phyloP scores from a whole-genome alignment of 2,113 vertebrate genomes.

The Pantherophis guttatus region DNA sequence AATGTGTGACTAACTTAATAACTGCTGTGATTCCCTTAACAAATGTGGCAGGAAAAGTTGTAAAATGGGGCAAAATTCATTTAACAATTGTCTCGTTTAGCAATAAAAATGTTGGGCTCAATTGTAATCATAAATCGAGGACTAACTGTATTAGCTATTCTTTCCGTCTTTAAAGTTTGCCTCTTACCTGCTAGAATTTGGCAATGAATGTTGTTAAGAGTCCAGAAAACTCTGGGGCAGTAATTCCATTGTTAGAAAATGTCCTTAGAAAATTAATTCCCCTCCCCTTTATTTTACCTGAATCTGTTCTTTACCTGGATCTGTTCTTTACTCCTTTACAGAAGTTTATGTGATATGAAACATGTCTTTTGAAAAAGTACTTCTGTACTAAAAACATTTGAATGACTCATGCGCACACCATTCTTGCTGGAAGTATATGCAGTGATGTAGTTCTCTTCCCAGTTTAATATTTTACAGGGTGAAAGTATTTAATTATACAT shows the following conservation, averaged over 20 bases:
- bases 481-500: neutral
- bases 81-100: too few species aligned
- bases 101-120: too few species aligned
- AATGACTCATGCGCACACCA: neutral
- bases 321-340: neutral
- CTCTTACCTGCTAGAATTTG: neutral
- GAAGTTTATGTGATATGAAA: neutral
- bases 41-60: too few species aligned
- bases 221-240: neutral
- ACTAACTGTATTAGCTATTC: neutral
- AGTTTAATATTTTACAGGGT: neutral
- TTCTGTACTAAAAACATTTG: neutral
- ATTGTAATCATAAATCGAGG: too few species aligned
- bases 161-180: neutral
- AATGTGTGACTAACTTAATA: too few species aligned
- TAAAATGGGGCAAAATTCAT: too few species aligned
- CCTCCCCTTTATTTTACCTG: neutral
- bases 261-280: neutral
- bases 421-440: neutral
- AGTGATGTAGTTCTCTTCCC: neutral
- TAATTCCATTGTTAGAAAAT: neutral
- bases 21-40: too few species aligned
- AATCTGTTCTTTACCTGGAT: neutral
- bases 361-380: neutral
- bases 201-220: neutral